These are phyloP conservation scores for Otolemur garnettii DNA, from an alignment of 2,113 vertebrate genomes.

Conservation along the genomic window DNA sequence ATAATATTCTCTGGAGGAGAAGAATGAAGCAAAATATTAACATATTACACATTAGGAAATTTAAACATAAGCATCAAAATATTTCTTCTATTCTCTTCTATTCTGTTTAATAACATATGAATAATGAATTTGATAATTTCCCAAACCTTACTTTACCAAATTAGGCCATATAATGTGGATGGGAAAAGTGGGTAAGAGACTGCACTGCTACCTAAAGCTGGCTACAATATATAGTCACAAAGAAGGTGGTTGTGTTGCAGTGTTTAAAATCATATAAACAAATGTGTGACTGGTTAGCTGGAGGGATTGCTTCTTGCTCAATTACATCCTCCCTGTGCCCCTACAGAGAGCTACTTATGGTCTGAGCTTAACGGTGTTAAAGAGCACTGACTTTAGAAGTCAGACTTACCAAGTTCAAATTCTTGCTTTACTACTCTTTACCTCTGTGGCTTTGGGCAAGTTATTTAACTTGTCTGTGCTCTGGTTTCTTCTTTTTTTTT, in stretches of 20 bases:
- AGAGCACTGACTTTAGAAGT: background rate
- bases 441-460: background rate
- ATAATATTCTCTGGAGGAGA: background rate
- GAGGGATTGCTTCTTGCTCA: background rate
- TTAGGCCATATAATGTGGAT: background rate
- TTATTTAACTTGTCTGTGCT: background rate
- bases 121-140: background rate
- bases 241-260: background rate
- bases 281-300: too few species aligned
- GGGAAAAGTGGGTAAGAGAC: background rate
- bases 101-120: background rate
- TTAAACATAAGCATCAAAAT: background rate
- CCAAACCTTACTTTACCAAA: background rate
- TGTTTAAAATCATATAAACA: background rate
- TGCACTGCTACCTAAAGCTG: background rate
- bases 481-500: background rate
- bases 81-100: background rate
- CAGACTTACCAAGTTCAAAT: background rate
- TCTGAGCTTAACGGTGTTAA: background rate
- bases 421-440: background rate
- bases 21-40: background rate
- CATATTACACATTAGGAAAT: background rate
- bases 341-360: background rate
- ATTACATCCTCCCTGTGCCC: fast-evolving
- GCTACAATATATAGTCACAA: background rate